These are phyloP conservation scores for Pegea sp. DNA, from an alignment of 23 tunicate species.

Conservation along the genomic window DNA sequence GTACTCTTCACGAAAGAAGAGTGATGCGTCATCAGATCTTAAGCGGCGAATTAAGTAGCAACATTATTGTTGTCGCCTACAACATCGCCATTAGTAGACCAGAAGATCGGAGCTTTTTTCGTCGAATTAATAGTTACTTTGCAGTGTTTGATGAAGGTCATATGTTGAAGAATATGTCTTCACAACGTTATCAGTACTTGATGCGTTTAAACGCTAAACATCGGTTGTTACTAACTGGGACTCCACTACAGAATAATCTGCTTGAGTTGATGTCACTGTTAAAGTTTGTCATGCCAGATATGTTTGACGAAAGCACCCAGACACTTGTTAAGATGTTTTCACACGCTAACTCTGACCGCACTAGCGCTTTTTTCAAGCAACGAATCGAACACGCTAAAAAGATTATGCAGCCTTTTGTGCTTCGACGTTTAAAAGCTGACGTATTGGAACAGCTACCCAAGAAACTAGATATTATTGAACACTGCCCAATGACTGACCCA, in stretches of 20 bases:
- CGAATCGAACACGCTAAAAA: slow-evolving; percentile 61
- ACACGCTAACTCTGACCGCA: slow-evolving; percentile 9
- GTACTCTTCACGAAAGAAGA: slow-evolving; percentile 22
- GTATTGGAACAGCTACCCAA: slow-evolving; percentile 85
- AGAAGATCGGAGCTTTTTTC: slow-evolving; percentile 44
- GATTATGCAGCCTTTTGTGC: slow-evolving; percentile 94
- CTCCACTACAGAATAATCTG: slow-evolving; percentile 93
- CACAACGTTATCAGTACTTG: slow-evolving; percentile 52
- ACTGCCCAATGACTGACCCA: slow-evolving; percentile 21
- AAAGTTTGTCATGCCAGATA: slow-evolving; percentile 88
- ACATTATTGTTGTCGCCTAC: slow-evolving; percentile 12
- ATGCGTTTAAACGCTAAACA: slow-evolving; percentile 67
- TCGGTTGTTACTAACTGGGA: slow-evolving; percentile 70
- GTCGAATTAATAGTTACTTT: slow-evolving; percentile 49
- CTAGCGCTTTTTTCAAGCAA: slow-evolving; percentile 9
- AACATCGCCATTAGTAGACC: slow-evolving; percentile 40
- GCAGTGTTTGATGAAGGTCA: slow-evolving; percentile 98
- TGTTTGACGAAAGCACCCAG: slow-evolving; percentile 71
- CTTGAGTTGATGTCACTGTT: slow-evolving; percentile 82
- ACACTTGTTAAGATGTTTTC: slow-evolving; percentile 56
- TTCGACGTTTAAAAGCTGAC: slow-evolving; percentile 59
- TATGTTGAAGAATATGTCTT: slow-evolving; percentile 91
- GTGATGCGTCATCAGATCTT: slow-evolving; percentile 31
- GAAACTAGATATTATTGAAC: slow-evolving; percentile 15
- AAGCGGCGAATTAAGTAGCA: too few species aligned